phyloP scores from a whole-genome alignment of 2,113 vertebrate genomes.

The Mohoua ochrocephala region DNA sequence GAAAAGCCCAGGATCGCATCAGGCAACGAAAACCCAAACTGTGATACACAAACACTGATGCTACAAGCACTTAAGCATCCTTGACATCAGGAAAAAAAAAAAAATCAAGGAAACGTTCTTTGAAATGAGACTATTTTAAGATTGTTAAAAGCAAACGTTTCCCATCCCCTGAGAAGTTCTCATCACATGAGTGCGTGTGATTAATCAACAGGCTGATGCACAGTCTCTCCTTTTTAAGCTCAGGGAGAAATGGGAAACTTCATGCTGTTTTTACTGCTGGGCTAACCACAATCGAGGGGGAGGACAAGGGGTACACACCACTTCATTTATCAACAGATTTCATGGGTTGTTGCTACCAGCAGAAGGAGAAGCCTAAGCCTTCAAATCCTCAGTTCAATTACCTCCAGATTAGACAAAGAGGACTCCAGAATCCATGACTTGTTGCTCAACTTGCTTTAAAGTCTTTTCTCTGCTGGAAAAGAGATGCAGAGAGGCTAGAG shows the following conservation, averaged over 20 bases:
- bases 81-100: not conserved
- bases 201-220: constrained; percentile 15
- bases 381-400: not conserved
- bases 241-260: not conserved
- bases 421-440: not conserved
- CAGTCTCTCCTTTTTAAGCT: not conserved
- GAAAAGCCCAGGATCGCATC: not conserved
- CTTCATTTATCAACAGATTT: not conserved
- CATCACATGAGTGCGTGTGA: not conserved
- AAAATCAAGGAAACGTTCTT: not conserved
- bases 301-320: not conserved
- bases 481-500: not conserved
- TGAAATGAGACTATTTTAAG: constrained; percentile 31
- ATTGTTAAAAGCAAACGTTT: constrained; percentile 7
- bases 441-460: not conserved
- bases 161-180: not conserved
- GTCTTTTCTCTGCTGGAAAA: not conserved
- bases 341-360: not conserved
- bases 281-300: not conserved
- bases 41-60: not conserved
- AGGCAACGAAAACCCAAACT: not conserved
- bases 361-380: not conserved
- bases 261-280: not conserved
- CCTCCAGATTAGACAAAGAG: not conserved
- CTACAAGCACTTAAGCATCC: not conserved